Evolutionary conservation across 2,888 invertebrate species (phyloP), one percentile per base, ranked within the genome.

Genomic region (Limnephilus marmoratus): DNA sequence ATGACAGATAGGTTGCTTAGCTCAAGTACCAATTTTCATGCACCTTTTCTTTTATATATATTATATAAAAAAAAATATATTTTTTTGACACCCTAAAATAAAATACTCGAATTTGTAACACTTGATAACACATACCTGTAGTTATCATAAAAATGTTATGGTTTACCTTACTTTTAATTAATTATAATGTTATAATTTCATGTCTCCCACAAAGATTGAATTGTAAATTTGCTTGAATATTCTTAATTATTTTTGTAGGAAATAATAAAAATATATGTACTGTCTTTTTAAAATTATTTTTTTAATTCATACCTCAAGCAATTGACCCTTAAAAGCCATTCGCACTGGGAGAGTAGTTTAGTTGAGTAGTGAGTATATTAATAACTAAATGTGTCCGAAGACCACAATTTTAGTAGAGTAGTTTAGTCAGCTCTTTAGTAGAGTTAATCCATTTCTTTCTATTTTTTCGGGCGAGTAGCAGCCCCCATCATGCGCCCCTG

Each of bases 221-320:
- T 24, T 34, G 83, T 37, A 83, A 34, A 37, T 83, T 83, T 83
- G 34, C 83, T 83, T 83, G 12, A 83, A 83, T 83, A 37, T 83
- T 15, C 83, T 83, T 83, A 18, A 83, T 37, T 83, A 83, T 83
- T 83, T 83, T 83, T 83, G 83, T 83, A 83, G 83, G 34, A 15
- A 83, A 37, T 83, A 83, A 83, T 83, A 83, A 83, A 83, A 37
- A 9, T 83, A 41, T 37, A 24, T 15, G 13, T 24, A 41, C 53
- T 29, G 29, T 87, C 68, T 68, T 68, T 87, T 53, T 86, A 11
- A 41, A 86, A 49, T 87, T 15, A 37, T 49, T 53, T 89, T 34
- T 34, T 68, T 24, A 24, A 11, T 53, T 82, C 1, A 3, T 45
- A 45, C 45, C 45, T 13, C 0, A 12, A 13, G 45, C n/a, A n/a